A percentile compares a stretch with the other conserved stretches of the same genome.
Conservation (phyloP, 2,113 vertebrate species). For the Scomber colias region DNA sequence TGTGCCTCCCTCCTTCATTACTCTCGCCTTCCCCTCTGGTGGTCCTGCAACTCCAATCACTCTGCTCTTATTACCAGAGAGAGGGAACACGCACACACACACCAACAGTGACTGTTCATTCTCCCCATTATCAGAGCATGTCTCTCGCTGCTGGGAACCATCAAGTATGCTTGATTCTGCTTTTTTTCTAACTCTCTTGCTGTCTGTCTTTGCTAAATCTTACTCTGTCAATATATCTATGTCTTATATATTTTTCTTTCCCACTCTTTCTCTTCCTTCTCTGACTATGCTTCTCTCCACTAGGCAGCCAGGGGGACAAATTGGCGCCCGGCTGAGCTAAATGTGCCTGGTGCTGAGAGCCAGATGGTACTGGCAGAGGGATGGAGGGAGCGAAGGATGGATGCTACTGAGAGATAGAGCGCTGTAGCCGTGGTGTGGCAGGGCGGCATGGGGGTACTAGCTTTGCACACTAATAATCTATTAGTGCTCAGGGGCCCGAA, state of each 20-base stretch:
- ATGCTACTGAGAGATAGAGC: slow-evolving; percentile 61
- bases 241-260: slow-evolving; percentile 10
- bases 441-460: slow-evolving; percentile 62
- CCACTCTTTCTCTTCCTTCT: slow-evolving; percentile 51
- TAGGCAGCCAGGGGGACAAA: slow-evolving; percentile 76
- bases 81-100: slow-evolving; percentile 27
- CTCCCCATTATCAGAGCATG: slow-evolving; percentile 59
- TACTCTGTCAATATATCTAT: slow-evolving; percentile 26
- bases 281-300: slow-evolving; percentile 41
- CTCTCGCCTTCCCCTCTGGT: slow-evolving; percentile 65
- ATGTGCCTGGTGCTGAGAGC: slow-evolving; percentile 78
- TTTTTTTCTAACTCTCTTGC: slow-evolving; percentile 16
- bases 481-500: slow-evolving; percentile 62
- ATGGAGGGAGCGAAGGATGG: slow-evolving; percentile 65
- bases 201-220: slow-evolving; percentile 51
- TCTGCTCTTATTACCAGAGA: slow-evolving; percentile 65
- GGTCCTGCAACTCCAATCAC: slow-evolving; percentile 70
- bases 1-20: slow-evolving; percentile 61
- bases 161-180: slow-evolving; percentile 51
- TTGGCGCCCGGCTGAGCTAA: slow-evolving; percentile 78
- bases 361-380: slow-evolving; percentile 78
- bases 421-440: slow-evolving; percentile 52
- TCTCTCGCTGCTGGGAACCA: slow-evolving; percentile 48
- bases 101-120: slow-evolving; percentile 37
- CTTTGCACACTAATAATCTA: slow-evolving; percentile 70